Conservation (phyloP, 2,888 invertebrate genomes). For the Oasisia sp. region DNA sequence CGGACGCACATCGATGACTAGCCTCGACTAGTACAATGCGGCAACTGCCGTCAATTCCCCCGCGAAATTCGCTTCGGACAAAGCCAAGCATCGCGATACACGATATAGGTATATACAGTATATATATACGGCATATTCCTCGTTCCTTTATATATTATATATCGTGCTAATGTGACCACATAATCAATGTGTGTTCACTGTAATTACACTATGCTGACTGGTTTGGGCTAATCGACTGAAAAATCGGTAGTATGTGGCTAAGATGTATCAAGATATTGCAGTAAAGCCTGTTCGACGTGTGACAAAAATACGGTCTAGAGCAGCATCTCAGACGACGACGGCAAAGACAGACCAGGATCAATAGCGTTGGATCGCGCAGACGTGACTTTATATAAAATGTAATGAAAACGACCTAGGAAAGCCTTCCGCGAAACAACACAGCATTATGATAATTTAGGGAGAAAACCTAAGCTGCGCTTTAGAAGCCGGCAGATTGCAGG, state of each 20-base stretch:
- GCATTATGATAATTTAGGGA: neutral
- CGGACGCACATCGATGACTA: neutral
- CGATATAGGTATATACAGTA: neutral
- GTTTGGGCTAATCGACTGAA: neutral
- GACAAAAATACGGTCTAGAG: neutral
- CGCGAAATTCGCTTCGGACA: constrained; percentile 3
- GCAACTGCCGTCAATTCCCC: neutral
- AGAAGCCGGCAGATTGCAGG: neutral
- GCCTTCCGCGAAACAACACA: neutral
- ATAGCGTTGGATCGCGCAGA: neutral
- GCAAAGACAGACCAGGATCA: neutral
- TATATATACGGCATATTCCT: neutral
- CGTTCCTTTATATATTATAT: neutral
- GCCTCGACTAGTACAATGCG: neutral
- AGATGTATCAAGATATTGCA: neutral
- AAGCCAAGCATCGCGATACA: neutral
- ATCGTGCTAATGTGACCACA: neutral
- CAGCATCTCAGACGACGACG: neutral
- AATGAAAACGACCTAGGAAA: neutral
- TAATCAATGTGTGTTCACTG: neutral
- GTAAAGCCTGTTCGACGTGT: neutral
- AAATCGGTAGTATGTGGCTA: neutral
- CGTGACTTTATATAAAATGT: neutral
- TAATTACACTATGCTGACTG: neutral
- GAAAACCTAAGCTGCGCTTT: neutral